A percentile compares a stretch with the other conserved stretches of the same genome.
These are phyloP conservation scores for Panagrolaimus sp. DNA, from an alignment of 1,140 invertebrate genomes.

Conservation along the genomic window DNA sequence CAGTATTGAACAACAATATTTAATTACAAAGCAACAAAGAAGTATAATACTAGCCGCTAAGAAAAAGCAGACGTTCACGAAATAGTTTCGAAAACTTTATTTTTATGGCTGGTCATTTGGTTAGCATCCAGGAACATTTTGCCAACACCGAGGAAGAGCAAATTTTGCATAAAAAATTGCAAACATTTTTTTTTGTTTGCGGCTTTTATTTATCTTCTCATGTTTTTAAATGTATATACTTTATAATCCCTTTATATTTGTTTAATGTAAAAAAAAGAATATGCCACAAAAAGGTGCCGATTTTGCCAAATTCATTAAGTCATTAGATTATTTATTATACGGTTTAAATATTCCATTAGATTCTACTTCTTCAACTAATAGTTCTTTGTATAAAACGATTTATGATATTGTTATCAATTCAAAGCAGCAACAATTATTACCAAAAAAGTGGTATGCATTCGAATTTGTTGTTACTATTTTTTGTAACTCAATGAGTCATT, in stretches of 20 bases:
- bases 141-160: too few relatives aligned
- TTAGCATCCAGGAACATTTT: too few relatives aligned
- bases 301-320: not conserved
- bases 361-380: not conserved
- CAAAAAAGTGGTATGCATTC: constrained; percentile 7
- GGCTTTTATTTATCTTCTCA: too few relatives aligned
- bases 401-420: not conserved
- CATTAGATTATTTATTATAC: not conserved
- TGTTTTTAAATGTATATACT: too few relatives aligned
- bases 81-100: too few relatives aligned
- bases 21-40: not conserved
- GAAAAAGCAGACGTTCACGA: constrained; percentile 11
- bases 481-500: not conserved
- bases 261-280: too few relatives aligned
- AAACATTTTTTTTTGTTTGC: too few relatives aligned
- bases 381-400: not conserved
- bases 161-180: too few relatives aligned
- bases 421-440: not conserved
- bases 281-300: not conserved
- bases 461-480: not conserved
- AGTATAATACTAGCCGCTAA: not conserved
- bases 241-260: too few relatives aligned
- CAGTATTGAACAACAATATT: not conserved
- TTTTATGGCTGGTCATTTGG: too few relatives aligned
- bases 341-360: not conserved